These are phyloP conservation scores for Platyrinchus mystaceus DNA, from an alignment of 2,797 vertebrate genomes.

Conservation along the genomic window DNA sequence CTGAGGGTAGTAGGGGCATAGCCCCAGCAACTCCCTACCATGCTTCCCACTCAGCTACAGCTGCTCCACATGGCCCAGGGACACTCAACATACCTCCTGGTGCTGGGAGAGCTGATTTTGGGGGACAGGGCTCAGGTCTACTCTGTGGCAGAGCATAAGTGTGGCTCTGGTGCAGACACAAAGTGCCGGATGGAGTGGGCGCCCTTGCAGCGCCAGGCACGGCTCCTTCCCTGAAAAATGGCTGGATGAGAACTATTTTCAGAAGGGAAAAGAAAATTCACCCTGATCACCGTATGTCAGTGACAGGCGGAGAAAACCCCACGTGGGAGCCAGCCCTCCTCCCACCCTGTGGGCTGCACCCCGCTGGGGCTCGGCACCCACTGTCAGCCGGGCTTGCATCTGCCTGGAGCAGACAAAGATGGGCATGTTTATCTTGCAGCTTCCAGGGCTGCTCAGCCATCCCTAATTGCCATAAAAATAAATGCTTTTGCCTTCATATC, in stretches of 20 bases:
- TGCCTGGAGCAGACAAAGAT: background rate
- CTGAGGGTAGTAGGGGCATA: background rate
- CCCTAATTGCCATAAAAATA: conserved; percentile 57
- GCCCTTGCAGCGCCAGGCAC: background rate
- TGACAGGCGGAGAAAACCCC: background rate
- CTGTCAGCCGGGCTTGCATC: background rate
- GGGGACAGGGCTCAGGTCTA: background rate
- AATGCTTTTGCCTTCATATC: conserved; percentile 40
- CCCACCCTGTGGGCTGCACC: background rate
- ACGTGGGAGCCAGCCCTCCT: background rate
- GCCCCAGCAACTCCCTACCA: background rate
- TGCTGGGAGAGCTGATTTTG: background rate
- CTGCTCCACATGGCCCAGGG: background rate
- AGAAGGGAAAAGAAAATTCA: background rate
- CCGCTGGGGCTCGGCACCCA: background rate
- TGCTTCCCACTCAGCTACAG: rapidly evolving
- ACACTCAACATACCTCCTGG: background rate
- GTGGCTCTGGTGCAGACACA: background rate
- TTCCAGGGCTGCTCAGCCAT: conserved; percentile 46
- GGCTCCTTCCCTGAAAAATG: background rate
- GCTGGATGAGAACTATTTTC: background rate
- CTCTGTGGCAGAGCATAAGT: background rate
- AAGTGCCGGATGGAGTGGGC: background rate
- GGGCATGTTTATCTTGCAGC: conserved; percentile 19
- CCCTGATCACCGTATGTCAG: background rate